phyloP scores from a whole-genome alignment of 1,140 invertebrate genomes.

The Drosophila murphyi region DNA sequence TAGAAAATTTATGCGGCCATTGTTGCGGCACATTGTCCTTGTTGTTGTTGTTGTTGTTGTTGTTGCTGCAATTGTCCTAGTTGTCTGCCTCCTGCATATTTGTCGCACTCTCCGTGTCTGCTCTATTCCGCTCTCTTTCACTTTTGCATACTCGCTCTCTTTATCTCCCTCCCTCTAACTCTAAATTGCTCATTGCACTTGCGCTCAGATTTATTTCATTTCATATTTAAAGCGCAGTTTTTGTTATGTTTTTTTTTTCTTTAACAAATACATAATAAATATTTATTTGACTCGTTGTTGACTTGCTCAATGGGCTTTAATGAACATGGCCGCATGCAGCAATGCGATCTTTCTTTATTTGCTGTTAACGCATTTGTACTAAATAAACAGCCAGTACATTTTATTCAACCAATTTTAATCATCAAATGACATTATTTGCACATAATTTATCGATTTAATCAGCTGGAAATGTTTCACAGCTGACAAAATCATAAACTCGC shows the following conservation, averaged over 20 bases:
- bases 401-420: constrained; percentile 43
- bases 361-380: constrained; percentile 49
- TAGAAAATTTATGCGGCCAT: constrained; percentile 82
- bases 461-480: constrained; percentile 80
- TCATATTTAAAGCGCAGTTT: constrained; percentile 32
- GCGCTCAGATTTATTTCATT: constrained; percentile 39
- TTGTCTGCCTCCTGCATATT: constrained; percentile 78
- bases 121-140: constrained; percentile 13
- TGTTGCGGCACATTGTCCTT: constrained; percentile 75
- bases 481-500: constrained; percentile 80
- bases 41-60: constrained; percentile 60
- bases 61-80: constrained; percentile 70
- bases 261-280: constrained; percentile 44
- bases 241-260: constrained; percentile 40
- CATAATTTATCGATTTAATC: constrained; percentile 82
- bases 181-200: constrained; percentile 50
- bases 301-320: constrained; percentile 59
- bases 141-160: constrained; percentile 12
- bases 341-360: constrained; percentile 22
- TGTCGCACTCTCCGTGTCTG: constrained; percentile 72
- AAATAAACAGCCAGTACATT: constrained; percentile 32
- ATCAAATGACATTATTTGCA: constrained; percentile 75
- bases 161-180: neutral
- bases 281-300: constrained; percentile 45
- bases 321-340: constrained; percentile 45